A percentile compares a stretch with the other conserved stretches of the same genome.
phyloP scores from a whole-genome alignment of 2,113 vertebrate species.

The Nannospalax galili region DNA sequence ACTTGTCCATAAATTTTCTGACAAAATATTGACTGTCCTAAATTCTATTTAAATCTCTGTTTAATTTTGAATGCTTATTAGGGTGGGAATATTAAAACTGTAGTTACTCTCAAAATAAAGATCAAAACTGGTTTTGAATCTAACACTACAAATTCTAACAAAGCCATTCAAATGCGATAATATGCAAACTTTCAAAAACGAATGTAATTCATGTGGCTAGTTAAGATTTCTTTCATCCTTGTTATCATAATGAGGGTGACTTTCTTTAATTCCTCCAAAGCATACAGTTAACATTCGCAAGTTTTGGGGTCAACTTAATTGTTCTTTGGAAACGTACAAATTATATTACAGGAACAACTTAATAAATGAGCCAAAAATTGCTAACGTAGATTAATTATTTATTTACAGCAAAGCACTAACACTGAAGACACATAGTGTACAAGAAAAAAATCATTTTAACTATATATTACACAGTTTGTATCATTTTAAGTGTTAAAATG shows the following conservation, averaged over 20 bases:
- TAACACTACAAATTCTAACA: background rate
- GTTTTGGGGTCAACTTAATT: slow-evolving; percentile 34
- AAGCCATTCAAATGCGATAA: background rate
- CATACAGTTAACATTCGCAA: slow-evolving; percentile 11
- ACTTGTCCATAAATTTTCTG: background rate
- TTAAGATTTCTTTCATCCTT: background rate
- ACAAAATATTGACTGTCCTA: background rate
- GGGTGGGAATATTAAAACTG: slow-evolving; percentile 12
- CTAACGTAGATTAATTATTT: background rate
- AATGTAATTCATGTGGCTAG: background rate
- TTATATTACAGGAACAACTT: slow-evolving; percentile 6
- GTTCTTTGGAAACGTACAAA: slow-evolving; percentile 43
- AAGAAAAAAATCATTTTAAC: slow-evolving; percentile 15
- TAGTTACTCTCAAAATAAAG: background rate
- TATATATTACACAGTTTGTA: background rate
- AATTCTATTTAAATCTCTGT: background rate
- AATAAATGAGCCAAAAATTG: slow-evolving; percentile 42
- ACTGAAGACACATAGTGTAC: background rate
- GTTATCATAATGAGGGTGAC: slow-evolving; percentile 8
- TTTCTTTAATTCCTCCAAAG: slow-evolving; percentile 24
- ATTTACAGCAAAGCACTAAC: slow-evolving; percentile 50
- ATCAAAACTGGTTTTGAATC: background rate
- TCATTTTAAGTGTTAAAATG: slow-evolving; percentile 32
- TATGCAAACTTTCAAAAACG: background rate
- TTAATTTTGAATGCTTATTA: background rate